These are phyloP conservation scores for Anableps anableps DNA, from an alignment of 2,797 vertebrate genomes.

Conservation along the genomic window DNA sequence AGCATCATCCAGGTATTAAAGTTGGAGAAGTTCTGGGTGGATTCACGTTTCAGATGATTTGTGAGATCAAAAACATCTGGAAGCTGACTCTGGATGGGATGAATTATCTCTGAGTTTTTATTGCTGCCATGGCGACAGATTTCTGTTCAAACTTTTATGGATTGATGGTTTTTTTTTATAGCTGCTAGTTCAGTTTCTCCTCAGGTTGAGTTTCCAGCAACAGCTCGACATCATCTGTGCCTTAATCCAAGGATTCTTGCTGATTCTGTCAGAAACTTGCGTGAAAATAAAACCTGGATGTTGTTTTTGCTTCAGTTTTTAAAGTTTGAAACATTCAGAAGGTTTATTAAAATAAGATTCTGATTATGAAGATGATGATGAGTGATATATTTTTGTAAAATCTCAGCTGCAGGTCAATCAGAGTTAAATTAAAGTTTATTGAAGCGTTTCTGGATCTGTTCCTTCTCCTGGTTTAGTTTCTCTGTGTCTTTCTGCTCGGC, in stretches of 20 bases:
- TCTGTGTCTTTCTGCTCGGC: not conserved
- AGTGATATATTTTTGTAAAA: not conserved
- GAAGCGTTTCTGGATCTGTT: not conserved
- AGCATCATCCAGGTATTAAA: not conserved
- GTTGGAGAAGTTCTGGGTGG: not conserved
- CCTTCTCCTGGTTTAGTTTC: not conserved
- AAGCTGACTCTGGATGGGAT: not conserved
- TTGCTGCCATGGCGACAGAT: not conserved
- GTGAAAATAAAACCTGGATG: not conserved
- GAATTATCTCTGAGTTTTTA: not conserved
- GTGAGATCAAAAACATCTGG: not conserved
- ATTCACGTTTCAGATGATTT: not conserved
- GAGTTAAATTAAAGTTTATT: not conserved
- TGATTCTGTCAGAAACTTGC: not conserved
- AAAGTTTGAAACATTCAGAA: not conserved
- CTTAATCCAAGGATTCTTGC: not conserved
- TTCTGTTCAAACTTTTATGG: not conserved
- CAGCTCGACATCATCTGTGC: not conserved
- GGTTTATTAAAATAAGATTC: not conserved
- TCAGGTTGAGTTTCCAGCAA: not conserved
- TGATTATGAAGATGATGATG: not conserved
- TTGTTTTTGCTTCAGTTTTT: not conserved
- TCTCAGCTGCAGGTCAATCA: not conserved
- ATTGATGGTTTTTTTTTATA: not conserved
- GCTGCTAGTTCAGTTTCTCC: conserved; percentile 1